Evolutionary conservation across 2,113 vertebrate genomes (phyloP), one percentile per base, ranked within the genome.

Genomic region (Catagonus wagneri): DNA sequence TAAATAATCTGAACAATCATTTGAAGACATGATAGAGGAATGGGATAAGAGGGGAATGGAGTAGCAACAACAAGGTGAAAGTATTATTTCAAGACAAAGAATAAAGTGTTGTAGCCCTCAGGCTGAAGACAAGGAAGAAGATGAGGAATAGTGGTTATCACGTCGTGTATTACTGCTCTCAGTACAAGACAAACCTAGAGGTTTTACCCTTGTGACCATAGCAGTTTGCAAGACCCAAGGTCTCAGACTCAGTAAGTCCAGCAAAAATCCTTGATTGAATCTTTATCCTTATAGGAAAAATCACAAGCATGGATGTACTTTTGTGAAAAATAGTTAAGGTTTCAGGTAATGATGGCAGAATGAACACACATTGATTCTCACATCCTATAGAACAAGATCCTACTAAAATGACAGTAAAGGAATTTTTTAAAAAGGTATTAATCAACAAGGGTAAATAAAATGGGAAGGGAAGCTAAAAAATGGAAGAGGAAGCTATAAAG

Each of bases 321-420:
- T 92, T 66, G n/a, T 83, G 71, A 90, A 80, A 96, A 69, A 74
- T 39, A 68, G 50, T 56, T 81, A 86, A 58, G 20, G 15, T 83
- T 95, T 90, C 69, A 74, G 75, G 52, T 58, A 52, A 50, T 50
- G 52, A 61, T 79, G 39, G 50, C 69, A 84, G 16, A 29, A 16
- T 29, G 63, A 96, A 80, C 39, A 75, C 60, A 69, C 9, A 61
- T n/a, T 3, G 1, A 72, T 92, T 81, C 66, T 85, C 25, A 72
- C 1, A 17, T 14, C 16, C 34, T 94, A 81, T 29, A n/a, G 69
- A 84, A 84, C 16, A 61, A 93, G 90, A 61, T n/a, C 14, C 44
- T 50, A 61, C 71, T 71, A 75, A 92, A 93, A 50, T 95, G 44
- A 63, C 12, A 94, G 32, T 90, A 79, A 75, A 85, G 52, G 69